phyloP scores from a whole-genome alignment of 1,140 invertebrate species.

The Orius laevigatus region DNA sequence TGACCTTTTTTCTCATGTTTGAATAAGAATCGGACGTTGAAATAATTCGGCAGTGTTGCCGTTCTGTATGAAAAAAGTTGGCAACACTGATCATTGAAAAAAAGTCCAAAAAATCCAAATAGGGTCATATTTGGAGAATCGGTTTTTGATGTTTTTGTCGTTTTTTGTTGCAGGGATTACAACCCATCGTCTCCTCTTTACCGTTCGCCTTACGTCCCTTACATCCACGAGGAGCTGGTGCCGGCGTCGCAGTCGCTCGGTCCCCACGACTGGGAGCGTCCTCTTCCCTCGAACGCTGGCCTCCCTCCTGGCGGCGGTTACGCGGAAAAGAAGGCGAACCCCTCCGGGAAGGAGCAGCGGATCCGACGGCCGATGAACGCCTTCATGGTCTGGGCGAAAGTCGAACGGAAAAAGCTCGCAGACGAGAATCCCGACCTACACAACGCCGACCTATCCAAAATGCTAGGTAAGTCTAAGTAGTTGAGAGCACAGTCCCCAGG shows the following conservation, averaged over 20 bases:
- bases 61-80: too few species aligned
- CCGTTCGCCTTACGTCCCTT: slow-evolving; percentile 1
- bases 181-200: slow-evolving; percentile 1
- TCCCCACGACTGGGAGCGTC: slow-evolving; percentile 1
- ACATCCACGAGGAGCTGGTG: slow-evolving; percentile 3
- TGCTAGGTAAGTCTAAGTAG: slow-evolving; percentile 91
- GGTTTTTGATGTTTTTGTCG: too few species aligned
- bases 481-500: too few species aligned
- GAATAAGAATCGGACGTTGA: too few species aligned
- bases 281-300: neutral
- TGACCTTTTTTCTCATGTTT: too few species aligned
- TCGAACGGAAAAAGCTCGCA: slow-evolving; percentile 78
- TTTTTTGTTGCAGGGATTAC: slow-evolving; percentile 7
- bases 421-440: slow-evolving; percentile 90
- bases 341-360: slow-evolving; percentile 54
- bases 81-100: too few species aligned
- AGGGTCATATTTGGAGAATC: too few species aligned
- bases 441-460: slow-evolving; percentile 88
- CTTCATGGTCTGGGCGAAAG: slow-evolving; percentile 93
- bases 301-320: too few species aligned
- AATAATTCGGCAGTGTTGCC: too few species aligned
- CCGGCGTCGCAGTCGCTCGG: slow-evolving; percentile 8
- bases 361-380: slow-evolving; percentile 88
- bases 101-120: too few species aligned
- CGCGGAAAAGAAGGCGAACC: slow-evolving; percentile 11